Evolutionary conservation across 2,797 vertebrate species (phyloP), one percentile per base, ranked within the genome.

Genomic region (Leucoraja ocellata): DNA sequence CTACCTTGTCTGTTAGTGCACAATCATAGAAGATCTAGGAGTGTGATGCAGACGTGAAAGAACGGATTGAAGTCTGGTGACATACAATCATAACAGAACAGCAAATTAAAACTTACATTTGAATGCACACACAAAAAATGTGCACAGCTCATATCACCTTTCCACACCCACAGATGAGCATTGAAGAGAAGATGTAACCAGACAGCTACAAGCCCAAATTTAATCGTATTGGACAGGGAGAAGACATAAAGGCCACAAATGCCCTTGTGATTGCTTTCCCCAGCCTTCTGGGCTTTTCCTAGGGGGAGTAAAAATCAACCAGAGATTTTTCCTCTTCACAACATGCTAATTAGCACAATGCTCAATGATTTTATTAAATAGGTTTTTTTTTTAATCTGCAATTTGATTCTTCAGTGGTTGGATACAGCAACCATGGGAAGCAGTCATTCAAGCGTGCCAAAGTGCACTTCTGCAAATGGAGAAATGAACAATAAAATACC

Each of bases 241-340:
- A 36, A 16, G 21, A 21, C 63, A 68, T 32, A 68, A 68, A 88
- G 84, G 84, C 84, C 61, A 10, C 4, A 16, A 36, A 36, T 88
- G 63, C 16, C 63, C 84, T 88, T 88, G 84, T 68, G 84, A 88
- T 88, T 88, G 84, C n/a, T 21, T 88, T 68, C 36, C 84, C 63
- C 28, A 68, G 63, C n/a, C 84, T 88, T 65, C 63, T 68, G 63
- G 61, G 14, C 63, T 88, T 88, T 36, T 88, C n/a, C 84, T 36
- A 14, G n/a, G 61, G 54, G n/a, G 8, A 36, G 11, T 36, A 36
- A 78, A 88, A 65, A 74, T 74, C 23, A 23, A 21, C 18, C 61
- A 88, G 65, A 88, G 84, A 88, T 68, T 88, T 16, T 16, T 88
- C 84, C 54, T 14, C 54, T 63, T 65, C 84, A 21, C 58, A 32